Evolutionary conservation across 2,113 vertebrate species (phyloP).

Genomic region (Gallinago media): DNA sequence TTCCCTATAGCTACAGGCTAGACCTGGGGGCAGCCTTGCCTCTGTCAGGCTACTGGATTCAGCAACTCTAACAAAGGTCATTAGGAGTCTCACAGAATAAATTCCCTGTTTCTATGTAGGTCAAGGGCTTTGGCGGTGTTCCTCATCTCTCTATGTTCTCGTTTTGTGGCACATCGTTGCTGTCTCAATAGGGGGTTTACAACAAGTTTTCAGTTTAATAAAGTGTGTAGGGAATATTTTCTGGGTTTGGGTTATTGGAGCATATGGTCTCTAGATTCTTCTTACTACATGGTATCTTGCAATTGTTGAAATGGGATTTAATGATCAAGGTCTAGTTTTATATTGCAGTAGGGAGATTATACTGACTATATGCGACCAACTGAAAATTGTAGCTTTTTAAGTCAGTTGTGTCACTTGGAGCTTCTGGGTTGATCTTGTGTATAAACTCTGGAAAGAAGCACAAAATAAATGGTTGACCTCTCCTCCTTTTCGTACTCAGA

Average conservation of each 20-base stretch:
- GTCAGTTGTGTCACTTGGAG: not conserved
- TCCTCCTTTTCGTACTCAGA: not conserved
- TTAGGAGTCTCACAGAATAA: not conserved
- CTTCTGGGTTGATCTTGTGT: not conserved
- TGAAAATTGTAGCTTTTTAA: not conserved
- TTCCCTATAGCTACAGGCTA: not conserved
- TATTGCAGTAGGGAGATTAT: not conserved
- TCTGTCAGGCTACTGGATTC: not conserved
- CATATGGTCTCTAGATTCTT: not conserved
- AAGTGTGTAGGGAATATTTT: not conserved
- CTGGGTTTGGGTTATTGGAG: not conserved
- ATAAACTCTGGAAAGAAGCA: not conserved
- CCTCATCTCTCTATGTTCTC: not conserved
- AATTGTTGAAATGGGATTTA: not conserved
- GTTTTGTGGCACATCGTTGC: not conserved
- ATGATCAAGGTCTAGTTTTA: not conserved
- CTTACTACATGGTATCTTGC: not conserved
- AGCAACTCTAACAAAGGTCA: not conserved
- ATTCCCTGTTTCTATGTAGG: not conserved
- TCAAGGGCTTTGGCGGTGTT: not conserved
- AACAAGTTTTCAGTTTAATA: conserved; percentile 9
- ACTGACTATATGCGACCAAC: not conserved
- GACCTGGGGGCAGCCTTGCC: accelerated
- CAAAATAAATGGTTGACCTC: not conserved
- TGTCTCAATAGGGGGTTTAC: not conserved